Evolutionary conservation across 2,113 vertebrate genomes (phyloP).

Genomic region (Gambusia affinis): DNA sequence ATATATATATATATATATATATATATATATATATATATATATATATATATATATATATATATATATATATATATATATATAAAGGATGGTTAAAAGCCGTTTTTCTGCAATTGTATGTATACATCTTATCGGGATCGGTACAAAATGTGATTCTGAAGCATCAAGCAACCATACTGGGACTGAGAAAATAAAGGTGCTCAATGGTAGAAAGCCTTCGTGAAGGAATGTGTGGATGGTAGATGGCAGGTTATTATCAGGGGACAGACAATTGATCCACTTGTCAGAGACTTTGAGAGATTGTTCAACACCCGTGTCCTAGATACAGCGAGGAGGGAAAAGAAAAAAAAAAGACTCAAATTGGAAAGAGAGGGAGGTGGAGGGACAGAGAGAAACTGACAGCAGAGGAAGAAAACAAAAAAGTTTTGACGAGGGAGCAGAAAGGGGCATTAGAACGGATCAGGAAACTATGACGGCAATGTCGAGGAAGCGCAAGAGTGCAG

Average conservation of each 20-base stretch:
- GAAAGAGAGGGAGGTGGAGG: constrained; percentile 17
- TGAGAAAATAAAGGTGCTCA: constrained; percentile 44
- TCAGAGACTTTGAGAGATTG: constrained; percentile 65
- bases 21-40: too few relatives aligned
- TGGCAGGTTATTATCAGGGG: constrained; percentile 63
- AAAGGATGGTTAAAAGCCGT: neutral
- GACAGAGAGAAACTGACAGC: constrained; percentile 46
- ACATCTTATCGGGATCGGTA: constrained; percentile 55
- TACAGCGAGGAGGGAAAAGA: constrained; percentile 35
- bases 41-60: too few relatives aligned
- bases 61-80: too few relatives aligned
- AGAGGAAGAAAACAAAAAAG: constrained; percentile 29
- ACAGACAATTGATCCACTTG: constrained; percentile 68
- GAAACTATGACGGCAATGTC: constrained; percentile 33
- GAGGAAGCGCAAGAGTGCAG: constrained; percentile 21
- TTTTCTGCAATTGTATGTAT: constrained; percentile 2
- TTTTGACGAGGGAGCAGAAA: constrained; percentile 41
- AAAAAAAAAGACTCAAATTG: constrained; percentile 21
- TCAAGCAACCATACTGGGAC: constrained; percentile 64
- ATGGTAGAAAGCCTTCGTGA: constrained; percentile 18
- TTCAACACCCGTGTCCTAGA: constrained; percentile 61
- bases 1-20: too few relatives aligned
- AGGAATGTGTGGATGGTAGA: constrained; percentile 56
- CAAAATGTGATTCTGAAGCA: constrained; percentile 75
- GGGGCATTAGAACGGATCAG: constrained; percentile 17